Evolutionary conservation across 2,113 vertebrate species (phyloP).

Genomic region (Oncorhynchus gorbuscha): DNA sequence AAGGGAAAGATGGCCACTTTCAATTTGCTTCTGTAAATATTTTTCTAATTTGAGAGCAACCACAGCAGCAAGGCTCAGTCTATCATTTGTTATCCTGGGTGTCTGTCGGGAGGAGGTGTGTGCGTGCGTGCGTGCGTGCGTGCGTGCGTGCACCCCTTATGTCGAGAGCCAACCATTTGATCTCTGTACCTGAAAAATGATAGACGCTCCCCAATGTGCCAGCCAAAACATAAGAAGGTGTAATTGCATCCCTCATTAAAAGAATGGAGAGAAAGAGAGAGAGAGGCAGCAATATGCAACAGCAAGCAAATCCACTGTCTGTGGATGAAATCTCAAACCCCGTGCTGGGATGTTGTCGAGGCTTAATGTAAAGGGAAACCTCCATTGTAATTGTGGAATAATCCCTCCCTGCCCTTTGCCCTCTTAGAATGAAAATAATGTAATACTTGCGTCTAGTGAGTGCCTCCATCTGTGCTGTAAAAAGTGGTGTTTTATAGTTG

Average conservation of each 20-base stretch:
- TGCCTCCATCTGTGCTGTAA: neutral
- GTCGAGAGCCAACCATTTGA: constrained; percentile 31
- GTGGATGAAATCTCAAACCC: neutral
- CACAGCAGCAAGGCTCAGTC: constrained; percentile 4
- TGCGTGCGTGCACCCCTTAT: neutral
- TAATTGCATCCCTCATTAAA: constrained; percentile 40
- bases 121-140: neutral
- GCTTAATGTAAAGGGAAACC: neutral
- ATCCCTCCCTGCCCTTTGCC: neutral
- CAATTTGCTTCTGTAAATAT: constrained; percentile 37
- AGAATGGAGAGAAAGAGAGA: constrained; percentile 18
- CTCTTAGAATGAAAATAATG: neutral
- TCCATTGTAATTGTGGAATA: neutral
- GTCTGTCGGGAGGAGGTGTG: constrained; percentile 12
- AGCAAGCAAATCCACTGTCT: neutral
- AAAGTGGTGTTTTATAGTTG: neutral
- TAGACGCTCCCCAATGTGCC: constrained; percentile 24
- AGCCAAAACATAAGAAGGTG: constrained; percentile 16
- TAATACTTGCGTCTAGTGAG: neutral
- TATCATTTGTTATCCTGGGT: constrained; percentile 17
- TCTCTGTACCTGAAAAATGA: constrained; percentile 39
- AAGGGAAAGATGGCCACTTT: constrained; percentile 27
- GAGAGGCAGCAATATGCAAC: neutral
- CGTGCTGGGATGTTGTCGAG: neutral
- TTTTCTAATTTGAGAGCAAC: constrained; percentile 28